A percentile compares a stretch with the other conserved stretches of the same genome.
Conservation (phyloP, 1,140 invertebrate species). For the Euwallacea fornicatus region DNA sequence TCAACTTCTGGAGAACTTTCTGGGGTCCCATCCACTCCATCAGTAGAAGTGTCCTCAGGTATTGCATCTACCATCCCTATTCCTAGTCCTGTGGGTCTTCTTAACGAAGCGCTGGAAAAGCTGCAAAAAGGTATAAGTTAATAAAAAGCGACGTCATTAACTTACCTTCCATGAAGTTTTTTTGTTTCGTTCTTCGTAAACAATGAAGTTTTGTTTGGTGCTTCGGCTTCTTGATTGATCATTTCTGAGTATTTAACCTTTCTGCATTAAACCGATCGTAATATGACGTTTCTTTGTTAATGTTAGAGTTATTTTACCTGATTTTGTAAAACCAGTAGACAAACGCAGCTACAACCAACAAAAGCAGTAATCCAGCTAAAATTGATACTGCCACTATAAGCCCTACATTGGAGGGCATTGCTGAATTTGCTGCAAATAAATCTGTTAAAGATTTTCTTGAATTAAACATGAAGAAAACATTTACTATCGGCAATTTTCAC, state of each 20-base stretch:
- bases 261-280: not conserved
- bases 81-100: constrained; percentile 26
- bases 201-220: not conserved
- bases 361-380: constrained; percentile 42
- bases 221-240: not conserved
- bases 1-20: constrained; percentile 7
- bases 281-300: not conserved
- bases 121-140: constrained; percentile 11
- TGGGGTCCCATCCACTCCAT: not conserved
- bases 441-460: not conserved
- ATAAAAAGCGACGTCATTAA: not conserved
- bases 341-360: constrained; percentile 40
- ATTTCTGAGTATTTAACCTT: constrained; percentile 12
- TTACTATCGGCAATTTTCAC: constrained; percentile 6
- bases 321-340: constrained; percentile 45
- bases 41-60: not conserved
- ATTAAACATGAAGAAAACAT: not conserved
- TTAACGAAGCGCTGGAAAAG: not conserved
- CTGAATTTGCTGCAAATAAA: too few species aligned
- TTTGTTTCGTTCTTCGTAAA: constrained; percentile 23
- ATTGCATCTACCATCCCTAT: not conserved
- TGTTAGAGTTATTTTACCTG: constrained; percentile 28
- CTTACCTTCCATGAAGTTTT: constrained; percentile 6
- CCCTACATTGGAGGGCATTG: constrained; percentile 14
- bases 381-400: constrained; percentile 48